Conservation (phyloP, 2,797 vertebrate species). For the Gymnothorax reevesii region DNA sequence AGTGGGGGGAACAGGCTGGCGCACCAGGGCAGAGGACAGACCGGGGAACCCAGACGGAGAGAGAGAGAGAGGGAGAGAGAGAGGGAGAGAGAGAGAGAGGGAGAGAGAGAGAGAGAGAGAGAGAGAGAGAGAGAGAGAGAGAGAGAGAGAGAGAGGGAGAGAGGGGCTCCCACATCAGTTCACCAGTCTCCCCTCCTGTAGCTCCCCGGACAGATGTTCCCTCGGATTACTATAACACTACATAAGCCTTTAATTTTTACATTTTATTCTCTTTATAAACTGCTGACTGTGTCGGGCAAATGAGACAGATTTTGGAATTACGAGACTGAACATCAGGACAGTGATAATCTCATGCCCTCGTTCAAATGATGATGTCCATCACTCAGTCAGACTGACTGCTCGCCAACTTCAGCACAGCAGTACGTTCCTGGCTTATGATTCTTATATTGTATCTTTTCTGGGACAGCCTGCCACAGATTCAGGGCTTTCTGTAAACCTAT, state of each 20-base stretch:
- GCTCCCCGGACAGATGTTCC: no score
- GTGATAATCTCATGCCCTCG: background rate
- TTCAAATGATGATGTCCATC: background rate
- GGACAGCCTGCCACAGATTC: background rate
- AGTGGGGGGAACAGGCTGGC: conserved; percentile 56
- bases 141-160: background rate
- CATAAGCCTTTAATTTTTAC: conserved; percentile 12
- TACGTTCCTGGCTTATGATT: background rate
- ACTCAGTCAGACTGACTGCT: background rate
- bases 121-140: background rate
- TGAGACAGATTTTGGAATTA: no score
- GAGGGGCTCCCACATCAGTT: background rate
- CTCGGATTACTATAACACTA: background rate
- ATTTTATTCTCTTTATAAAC: background rate
- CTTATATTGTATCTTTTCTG: background rate
- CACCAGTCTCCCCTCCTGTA: background rate
- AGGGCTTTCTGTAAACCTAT: no score
- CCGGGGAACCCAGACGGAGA: background rate
- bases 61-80: background rate
- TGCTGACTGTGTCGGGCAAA: background rate
- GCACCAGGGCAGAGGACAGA: background rate
- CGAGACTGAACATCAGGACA: background rate
- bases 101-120: background rate
- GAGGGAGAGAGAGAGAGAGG: no score
- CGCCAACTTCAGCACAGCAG: background rate